Conservation (phyloP, 2,888 invertebrate species). For the Abscondita cerata region DNA sequence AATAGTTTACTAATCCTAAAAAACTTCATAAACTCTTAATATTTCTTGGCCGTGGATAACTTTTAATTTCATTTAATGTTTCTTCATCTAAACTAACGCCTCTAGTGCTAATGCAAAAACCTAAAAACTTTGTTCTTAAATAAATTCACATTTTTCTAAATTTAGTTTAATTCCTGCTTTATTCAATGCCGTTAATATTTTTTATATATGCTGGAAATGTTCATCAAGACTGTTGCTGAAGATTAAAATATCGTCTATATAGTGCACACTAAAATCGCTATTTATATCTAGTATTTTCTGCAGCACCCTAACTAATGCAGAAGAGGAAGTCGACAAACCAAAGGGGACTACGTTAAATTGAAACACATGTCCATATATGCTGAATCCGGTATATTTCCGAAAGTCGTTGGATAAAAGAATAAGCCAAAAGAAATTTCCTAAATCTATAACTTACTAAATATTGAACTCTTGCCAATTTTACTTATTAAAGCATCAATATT, state of each 20-base stretch:
- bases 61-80: background rate
- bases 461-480: background rate
- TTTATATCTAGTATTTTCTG: conserved; percentile 10
- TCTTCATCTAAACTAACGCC: background rate
- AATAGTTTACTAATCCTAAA: too few species aligned
- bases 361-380: conserved; percentile 11
- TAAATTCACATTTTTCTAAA: conserved; percentile 6
- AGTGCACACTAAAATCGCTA: conserved; percentile 19
- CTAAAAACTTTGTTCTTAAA: conserved; percentile 11
- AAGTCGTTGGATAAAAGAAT: conserved; percentile 9
- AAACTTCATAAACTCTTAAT: background rate
- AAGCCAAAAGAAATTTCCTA: conserved; percentile 17
- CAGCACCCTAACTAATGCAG: conserved; percentile 11
- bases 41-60: conserved; percentile 6
- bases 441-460: conserved; percentile 18
- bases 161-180: conserved; percentile 11
- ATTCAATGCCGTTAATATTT: background rate
- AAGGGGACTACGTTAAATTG: conserved; percentile 21
- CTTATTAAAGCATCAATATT: background rate
- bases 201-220: conserved; percentile 7
- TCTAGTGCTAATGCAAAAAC: background rate
- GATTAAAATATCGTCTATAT: conserved; percentile 18
- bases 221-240: background rate
- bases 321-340: conserved; percentile 1
- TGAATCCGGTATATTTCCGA: conserved; percentile 14